A percentile compares a stretch with the other conserved stretches of the same genome.
These are phyloP conservation scores for Seira sanloemensis DNA, from an alignment of 2,888 invertebrate species.

Conservation along the genomic window DNA sequence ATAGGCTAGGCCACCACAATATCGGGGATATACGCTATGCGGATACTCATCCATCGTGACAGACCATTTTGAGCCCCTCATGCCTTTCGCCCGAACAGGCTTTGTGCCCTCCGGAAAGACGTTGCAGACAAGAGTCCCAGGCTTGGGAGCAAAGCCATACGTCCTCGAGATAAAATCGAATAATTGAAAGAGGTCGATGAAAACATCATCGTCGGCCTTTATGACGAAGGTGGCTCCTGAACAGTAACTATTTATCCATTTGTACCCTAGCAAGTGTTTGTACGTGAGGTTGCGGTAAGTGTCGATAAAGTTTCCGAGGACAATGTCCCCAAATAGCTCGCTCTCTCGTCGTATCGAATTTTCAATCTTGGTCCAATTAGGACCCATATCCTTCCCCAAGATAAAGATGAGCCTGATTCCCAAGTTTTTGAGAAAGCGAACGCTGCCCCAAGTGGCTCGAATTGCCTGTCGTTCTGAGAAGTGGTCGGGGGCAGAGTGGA, in stretches of 20 bases:
- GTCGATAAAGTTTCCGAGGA: conserved; percentile 73
- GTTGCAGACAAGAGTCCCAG: conserved; percentile 71
- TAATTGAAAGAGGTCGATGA: conserved; percentile 74
- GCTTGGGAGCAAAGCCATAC: conserved; percentile 63
- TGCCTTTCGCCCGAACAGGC: conserved; percentile 60
- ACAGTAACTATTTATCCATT: conserved; percentile 73
- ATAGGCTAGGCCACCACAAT: conserved; percentile 75
- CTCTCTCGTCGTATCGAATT: conserved; percentile 72
- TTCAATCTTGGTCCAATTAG: conserved; percentile 55
- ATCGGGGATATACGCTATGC: conserved; percentile 73
- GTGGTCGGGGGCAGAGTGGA: conserved; percentile 74
- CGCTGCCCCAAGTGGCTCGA: conserved; percentile 74
- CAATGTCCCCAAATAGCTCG: conserved; percentile 68
- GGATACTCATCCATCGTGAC: conserved; percentile 74
- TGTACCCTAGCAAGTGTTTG: conserved; percentile 74
- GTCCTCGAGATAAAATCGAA: conserved; percentile 71
- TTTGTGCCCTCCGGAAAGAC: conserved; percentile 73
- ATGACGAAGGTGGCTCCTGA: conserved; percentile 71
- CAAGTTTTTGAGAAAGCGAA: conserved; percentile 68
- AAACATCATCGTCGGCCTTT: conserved; percentile 74
- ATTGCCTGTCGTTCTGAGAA: conserved; percentile 74
- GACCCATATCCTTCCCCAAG: conserved; percentile 65
- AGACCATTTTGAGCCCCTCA: conserved; percentile 73
- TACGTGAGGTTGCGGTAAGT: conserved; percentile 74
- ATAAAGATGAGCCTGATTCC: conserved; percentile 73